phyloP scores from a whole-genome alignment of 2,888 invertebrate genomes.

The Trichopria drosophilae region DNA sequence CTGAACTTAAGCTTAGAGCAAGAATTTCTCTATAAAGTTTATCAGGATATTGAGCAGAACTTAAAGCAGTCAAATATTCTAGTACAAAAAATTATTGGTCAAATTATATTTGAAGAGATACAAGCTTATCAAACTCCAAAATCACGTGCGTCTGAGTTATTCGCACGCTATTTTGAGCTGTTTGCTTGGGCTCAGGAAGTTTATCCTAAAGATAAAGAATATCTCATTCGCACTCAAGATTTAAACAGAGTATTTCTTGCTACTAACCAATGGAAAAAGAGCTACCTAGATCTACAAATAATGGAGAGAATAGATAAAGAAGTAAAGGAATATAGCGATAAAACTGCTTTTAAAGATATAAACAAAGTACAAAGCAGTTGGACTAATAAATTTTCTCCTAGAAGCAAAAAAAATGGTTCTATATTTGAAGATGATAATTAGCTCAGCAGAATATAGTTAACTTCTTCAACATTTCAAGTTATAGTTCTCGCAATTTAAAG shows the following conservation, averaged over 20 bases:
- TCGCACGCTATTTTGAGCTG: conserved; percentile 16
- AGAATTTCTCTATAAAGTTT: no score
- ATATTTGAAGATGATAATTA: no score
- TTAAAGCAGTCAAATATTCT: no score
- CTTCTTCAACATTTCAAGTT: conserved; percentile 6
- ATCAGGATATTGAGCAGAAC: no score
- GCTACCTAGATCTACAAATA: conserved; percentile 14
- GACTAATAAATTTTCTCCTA: conserved; percentile 17
- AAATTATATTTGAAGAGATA: no score
- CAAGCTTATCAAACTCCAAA: no score
- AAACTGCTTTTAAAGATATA: conserved; percentile 12
- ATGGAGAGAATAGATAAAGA: conserved; percentile 14
- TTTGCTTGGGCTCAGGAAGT: conserved; percentile 15
- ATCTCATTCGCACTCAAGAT: conserved; percentile 15
- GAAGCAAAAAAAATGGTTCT: no score
- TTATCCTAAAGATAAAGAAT: conserved; percentile 17
- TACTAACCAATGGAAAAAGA: conserved; percentile 16
- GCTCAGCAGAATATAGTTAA: no score
- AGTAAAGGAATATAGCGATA: conserved; percentile 12
- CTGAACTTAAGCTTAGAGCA: no score
- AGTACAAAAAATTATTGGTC: no score
- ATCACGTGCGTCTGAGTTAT: conserved; percentile 13
- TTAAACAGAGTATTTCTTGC: conserved; percentile 14
- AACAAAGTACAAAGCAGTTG: conserved; percentile 15
- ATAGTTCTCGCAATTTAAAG: conserved; percentile 8